Conservation (phyloP, 1,140 invertebrate species). For the Lineus longissimus region DNA sequence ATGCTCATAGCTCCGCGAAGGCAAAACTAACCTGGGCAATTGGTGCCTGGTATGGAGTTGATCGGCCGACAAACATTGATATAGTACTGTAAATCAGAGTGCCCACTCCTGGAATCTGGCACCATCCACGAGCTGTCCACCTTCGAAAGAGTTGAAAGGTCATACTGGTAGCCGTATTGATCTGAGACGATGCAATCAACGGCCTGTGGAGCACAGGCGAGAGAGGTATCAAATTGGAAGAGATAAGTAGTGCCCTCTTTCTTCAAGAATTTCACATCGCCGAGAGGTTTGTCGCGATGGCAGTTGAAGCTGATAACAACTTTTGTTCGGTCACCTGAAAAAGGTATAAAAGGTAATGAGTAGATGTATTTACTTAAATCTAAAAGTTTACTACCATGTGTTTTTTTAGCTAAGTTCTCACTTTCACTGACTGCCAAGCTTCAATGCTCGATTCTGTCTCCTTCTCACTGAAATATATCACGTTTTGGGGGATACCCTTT, state of each 20-base stretch:
- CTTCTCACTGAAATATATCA: no score
- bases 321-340: slow-evolving; percentile 25
- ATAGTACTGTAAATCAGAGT: slow-evolving; percentile 29
- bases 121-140: slow-evolving; percentile 26
- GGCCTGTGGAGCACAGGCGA: slow-evolving; percentile 34
- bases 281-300: slow-evolving; percentile 20
- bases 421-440: no score
- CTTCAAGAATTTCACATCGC: slow-evolving; percentile 15
- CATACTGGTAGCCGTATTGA: slow-evolving; percentile 32
- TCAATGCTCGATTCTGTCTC: no score
- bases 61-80: slow-evolving; percentile 46
- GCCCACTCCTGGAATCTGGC: slow-evolving; percentile 21
- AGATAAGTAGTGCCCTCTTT: slow-evolving; percentile 21
- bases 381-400: no score
- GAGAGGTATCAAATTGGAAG: slow-evolving; percentile 35
- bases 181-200: slow-evolving; percentile 41
- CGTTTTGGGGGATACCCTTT: no score
- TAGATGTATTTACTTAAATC: background rate
- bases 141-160: slow-evolving; percentile 32
- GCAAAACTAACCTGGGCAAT: slow-evolving; percentile 35
- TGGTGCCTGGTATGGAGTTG: slow-evolving; percentile 20
- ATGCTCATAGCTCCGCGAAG: no score
- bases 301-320: slow-evolving; percentile 33
- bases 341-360: background rate
- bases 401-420: no score